Evolutionary conservation across 1,140 invertebrate species (phyloP).

Genomic region (Campoletis sonorensis): DNA sequence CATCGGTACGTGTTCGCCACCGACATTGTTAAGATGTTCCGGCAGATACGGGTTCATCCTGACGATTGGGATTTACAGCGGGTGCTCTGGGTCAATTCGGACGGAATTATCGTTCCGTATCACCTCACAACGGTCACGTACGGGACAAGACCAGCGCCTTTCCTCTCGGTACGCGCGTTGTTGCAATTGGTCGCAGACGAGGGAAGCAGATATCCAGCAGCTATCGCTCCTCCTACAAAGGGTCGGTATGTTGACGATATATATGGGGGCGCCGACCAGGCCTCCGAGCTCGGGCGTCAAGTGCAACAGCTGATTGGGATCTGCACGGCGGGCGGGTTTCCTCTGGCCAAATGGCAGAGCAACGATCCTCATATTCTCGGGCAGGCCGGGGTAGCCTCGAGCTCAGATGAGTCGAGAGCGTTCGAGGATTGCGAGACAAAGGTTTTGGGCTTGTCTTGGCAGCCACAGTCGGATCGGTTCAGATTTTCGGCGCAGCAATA

Average conservation of each 20-base stretch:
- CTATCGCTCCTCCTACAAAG: not conserved
- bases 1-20: conserved; percentile 55
- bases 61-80: conserved; percentile 57
- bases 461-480: not conserved
- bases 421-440: not conserved
- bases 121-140: conserved; percentile 42
- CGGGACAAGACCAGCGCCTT: conserved; percentile 55
- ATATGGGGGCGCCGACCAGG: conserved; percentile 24
- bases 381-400: not conserved
- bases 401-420: not conserved
- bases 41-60: conserved; percentile 56
- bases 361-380: not conserved
- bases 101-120: not conserved
- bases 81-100: conserved; percentile 55
- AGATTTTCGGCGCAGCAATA: not conserved
- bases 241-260: conserved; percentile 35
- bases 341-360: not conserved
- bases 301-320: conserved; percentile 10
- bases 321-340: conserved; percentile 1
- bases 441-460: not conserved
- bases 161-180: conserved; percentile 57
- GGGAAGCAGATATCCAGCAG: not conserved
- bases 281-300: not conserved
- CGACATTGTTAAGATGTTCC: conserved; percentile 66
- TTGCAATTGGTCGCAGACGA: conserved; percentile 51